phyloP scores from a whole-genome alignment of 2,113 vertebrate species.

The Eubucco bourcierii region DNA sequence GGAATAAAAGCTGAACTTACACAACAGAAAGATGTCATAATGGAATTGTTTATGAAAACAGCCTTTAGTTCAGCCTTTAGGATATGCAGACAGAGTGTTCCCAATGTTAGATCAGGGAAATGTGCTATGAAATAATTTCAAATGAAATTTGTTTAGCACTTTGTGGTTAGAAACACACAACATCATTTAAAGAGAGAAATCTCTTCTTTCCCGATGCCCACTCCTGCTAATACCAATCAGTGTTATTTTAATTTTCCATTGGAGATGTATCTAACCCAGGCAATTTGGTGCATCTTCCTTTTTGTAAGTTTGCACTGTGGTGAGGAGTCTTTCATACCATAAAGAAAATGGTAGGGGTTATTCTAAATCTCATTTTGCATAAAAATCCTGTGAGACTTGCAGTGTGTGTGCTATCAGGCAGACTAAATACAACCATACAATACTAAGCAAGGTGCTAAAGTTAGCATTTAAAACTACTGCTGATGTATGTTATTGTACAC shows the following conservation, averaged over 20 bases:
- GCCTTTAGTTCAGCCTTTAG: not conserved
- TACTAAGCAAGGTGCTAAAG: not conserved
- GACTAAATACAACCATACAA: not conserved
- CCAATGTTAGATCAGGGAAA: not conserved
- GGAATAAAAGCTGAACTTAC: not conserved
- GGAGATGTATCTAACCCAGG: not conserved
- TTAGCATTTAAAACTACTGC: slow-evolving; percentile 3
- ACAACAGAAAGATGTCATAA: not conserved
- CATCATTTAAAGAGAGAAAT: not conserved
- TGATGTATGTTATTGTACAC: not conserved
- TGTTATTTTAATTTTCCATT: not conserved
- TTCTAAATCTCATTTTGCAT: slow-evolving; percentile 8
- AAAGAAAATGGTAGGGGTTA: not conserved
- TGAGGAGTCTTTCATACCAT: not conserved
- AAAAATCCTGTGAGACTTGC: not conserved
- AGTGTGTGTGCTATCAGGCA: not conserved
- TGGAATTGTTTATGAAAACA: not conserved
- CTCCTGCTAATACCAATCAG: not conserved
- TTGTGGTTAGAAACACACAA: not conserved
- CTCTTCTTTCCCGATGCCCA: not conserved
- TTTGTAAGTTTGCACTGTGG: not conserved
- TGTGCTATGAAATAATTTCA: not conserved
- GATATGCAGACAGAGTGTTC: not conserved
- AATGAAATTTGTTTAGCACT: not conserved
- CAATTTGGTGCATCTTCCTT: not conserved